A percentile compares a stretch with the other conserved stretches of the same genome.
These are phyloP conservation scores for Pyrrhosoma nymphula DNA, from an alignment of 2,888 invertebrate species.

Conservation along the genomic window DNA sequence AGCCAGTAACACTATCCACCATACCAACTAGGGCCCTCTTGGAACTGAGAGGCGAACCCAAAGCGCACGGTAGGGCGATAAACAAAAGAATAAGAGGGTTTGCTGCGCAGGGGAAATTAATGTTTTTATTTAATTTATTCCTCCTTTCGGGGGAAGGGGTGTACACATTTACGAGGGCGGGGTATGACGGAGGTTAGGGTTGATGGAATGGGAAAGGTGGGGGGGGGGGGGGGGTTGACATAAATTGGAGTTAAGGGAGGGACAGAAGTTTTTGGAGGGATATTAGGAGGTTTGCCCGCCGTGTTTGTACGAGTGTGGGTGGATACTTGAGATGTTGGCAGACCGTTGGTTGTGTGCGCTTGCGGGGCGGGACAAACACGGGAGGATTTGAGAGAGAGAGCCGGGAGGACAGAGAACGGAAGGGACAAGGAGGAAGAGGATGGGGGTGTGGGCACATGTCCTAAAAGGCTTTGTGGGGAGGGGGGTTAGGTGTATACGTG, in stretches of 20 bases:
- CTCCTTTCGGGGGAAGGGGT: background rate
- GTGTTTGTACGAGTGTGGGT: conserved; percentile 14
- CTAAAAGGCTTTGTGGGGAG: background rate
- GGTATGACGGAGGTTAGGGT: background rate
- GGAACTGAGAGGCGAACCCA: too few species aligned
- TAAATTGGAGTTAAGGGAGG: conserved; percentile 2
- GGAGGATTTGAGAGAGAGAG: background rate
- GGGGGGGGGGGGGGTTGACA: background rate
- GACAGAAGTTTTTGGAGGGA: background rate
- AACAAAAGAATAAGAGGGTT: background rate
- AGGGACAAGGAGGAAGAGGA: background rate
- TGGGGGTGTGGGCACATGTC: background rate
- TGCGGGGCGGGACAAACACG: background rate
- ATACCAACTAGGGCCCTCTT: too few species aligned
- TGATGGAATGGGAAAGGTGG: background rate
- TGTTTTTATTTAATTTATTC: background rate
- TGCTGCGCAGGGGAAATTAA: background rate
- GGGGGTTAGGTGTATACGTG: background rate
- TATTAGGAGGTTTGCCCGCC: conserved; percentile 12
- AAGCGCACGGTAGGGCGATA: background rate
- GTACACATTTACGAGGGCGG: background rate
- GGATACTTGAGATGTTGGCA: conserved; percentile 46
- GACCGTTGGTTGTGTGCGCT: background rate
- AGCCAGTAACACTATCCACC: too few species aligned
- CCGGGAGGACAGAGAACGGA: background rate